Evolutionary conservation across 2,797 vertebrate genomes (phyloP).

Genomic region (Falco columbarius): DNA sequence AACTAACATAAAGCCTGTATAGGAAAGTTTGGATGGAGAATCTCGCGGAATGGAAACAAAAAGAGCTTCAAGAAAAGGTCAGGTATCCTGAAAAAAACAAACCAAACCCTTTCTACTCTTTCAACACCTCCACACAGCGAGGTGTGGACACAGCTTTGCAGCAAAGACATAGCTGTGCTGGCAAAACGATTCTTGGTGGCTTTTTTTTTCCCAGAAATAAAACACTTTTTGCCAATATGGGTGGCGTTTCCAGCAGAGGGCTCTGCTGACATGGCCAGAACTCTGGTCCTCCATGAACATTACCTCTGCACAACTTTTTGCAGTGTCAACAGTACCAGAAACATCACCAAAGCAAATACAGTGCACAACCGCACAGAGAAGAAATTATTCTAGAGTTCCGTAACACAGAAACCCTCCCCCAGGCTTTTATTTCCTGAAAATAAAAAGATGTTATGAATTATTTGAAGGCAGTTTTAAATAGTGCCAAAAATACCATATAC

Average conservation of each 20-base stretch:
- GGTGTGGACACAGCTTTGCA: not conserved
- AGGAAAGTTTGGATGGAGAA: not conserved
- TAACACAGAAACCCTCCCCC: not conserved
- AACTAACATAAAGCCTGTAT: not conserved
- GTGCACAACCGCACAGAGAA: not conserved
- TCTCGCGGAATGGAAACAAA: not conserved
- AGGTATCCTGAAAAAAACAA: not conserved
- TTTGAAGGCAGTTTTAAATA: not conserved
- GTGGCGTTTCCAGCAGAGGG: slow-evolving; percentile 54
- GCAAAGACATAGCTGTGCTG: not conserved
- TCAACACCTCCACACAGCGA: not conserved
- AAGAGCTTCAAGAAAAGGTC: not conserved
- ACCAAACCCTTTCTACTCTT: not conserved
- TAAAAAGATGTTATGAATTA: not conserved
- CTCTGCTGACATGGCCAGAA: slow-evolving; percentile 36
- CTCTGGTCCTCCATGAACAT: not conserved
- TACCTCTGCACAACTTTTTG: slow-evolving; percentile 28
- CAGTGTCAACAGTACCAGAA: not conserved
- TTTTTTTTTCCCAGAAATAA: not conserved
- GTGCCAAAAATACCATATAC: not conserved
- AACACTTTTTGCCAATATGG: not conserved
- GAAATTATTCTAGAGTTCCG: not conserved
- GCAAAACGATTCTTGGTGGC: not conserved
- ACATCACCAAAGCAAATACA: slow-evolving; percentile 1
- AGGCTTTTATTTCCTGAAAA: not conserved